phyloP scores from a whole-genome alignment of 2,797 vertebrate genomes.

The Oryzias sinensis region DNA sequence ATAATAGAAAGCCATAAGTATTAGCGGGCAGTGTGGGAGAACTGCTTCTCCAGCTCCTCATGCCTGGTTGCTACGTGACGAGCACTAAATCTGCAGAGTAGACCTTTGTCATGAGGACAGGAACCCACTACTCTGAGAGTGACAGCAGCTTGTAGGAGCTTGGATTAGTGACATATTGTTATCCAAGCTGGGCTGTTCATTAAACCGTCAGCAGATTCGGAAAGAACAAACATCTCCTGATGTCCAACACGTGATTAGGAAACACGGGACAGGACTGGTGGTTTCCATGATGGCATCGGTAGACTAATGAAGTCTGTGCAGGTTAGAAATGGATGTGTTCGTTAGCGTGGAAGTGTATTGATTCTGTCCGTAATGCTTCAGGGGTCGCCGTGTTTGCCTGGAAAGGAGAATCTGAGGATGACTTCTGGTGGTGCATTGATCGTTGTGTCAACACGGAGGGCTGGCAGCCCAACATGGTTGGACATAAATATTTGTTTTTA shows the following conservation, averaged over 20 bases:
- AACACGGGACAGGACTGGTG: neutral
- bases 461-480: constrained; percentile 95
- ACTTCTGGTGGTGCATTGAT: constrained; percentile 98
- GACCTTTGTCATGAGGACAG: constrained; percentile 26
- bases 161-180: constrained; percentile 15
- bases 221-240: neutral
- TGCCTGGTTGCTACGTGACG: constrained; percentile 55
- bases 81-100: constrained; percentile 29
- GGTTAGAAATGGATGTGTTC: neutral
- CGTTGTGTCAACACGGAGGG: constrained; percentile 88
- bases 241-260: neutral
- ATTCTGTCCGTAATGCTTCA: constrained; percentile 55
- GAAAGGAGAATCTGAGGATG: constrained; percentile 96
- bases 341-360: neutral
- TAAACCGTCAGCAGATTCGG: neutral
- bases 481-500: neutral
- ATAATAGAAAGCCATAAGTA: constrained; percentile 29
- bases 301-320: no score
- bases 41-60: constrained; percentile 25
- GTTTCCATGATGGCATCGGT: no score
- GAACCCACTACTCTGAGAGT: constrained; percentile 5
- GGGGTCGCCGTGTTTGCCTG: constrained; percentile 93
- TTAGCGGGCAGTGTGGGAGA: constrained; percentile 36
- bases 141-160: constrained; percentile 1
- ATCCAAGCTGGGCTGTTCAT: constrained; percentile 8